phyloP scores from a whole-genome alignment of 2,888 invertebrate genomes.

The Mesorhabditis spiculigera region DNA sequence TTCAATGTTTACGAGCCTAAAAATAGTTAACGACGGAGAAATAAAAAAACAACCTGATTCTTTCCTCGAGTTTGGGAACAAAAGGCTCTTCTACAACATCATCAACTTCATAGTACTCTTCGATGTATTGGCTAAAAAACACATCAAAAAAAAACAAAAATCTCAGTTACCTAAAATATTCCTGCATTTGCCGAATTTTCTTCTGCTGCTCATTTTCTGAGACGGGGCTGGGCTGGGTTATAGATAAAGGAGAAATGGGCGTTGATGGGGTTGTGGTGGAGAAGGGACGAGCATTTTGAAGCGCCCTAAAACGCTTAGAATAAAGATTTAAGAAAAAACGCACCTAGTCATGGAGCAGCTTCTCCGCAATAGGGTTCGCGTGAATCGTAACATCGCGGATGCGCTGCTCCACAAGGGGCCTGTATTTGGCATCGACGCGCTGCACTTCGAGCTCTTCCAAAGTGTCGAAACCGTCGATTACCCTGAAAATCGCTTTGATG shows the following conservation, averaged over 20 bases:
- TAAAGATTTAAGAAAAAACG: neutral
- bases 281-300: too few species aligned
- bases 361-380: conserved; percentile 85
- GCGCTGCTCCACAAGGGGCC: conserved; percentile 78
- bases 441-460: conserved; percentile 92
- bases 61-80: too few species aligned
- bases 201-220: neutral
- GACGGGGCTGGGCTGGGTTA: too few species aligned
- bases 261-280: too few species aligned
- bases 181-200: conserved; percentile 6
- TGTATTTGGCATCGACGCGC: conserved; percentile 86
- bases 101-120: neutral
- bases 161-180: conserved; percentile 1
- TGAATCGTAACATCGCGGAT: conserved; percentile 89
- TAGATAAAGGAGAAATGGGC: too few species aligned
- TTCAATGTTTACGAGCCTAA: neutral
- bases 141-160: neutral
- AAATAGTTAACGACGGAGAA: too few species aligned
- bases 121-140: conserved; percentile 1
- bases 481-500: conserved; percentile 66
- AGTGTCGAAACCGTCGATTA: conserved; percentile 93
- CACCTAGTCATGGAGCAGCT: conserved; percentile 2
- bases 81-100: neutral
- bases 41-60: neutral
- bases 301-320: too few species aligned